Percentiles rank a stretch among this genome's conserved stretches.
Conservation (phyloP, 1,140 invertebrate species). For the Conus betulinus region DNA sequence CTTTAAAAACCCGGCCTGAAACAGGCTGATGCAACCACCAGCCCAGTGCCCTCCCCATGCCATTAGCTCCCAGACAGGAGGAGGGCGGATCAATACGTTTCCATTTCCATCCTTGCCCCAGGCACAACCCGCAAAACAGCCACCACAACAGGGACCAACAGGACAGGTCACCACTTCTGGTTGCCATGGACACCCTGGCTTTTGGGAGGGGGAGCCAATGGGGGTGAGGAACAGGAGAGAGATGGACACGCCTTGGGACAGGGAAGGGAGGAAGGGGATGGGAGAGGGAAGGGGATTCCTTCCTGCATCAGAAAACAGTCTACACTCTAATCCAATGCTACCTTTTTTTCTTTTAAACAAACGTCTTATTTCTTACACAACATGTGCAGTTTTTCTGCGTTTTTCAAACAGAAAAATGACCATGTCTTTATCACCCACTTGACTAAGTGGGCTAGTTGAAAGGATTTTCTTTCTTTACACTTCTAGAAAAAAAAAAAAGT, state of each 20-base stretch:
- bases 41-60: neutral
- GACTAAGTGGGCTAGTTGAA: too few species aligned
- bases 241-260: neutral
- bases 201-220: neutral
- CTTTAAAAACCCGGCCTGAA: neutral
- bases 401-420: too few species aligned
- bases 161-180: slow-evolving; percentile 4
- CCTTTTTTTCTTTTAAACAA: too few species aligned
- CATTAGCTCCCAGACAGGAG: neutral
- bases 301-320: too few species aligned
- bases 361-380: too few species aligned
- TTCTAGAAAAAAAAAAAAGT: too few species aligned
- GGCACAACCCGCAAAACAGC: neutral
- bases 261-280: neutral
- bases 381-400: too few species aligned
- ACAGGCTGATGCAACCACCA: neutral
- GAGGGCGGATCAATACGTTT: neutral
- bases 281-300: neutral
- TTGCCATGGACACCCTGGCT: neutral
- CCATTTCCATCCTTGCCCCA: neutral
- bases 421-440: too few species aligned
- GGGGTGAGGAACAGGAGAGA: too few species aligned
- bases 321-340: too few species aligned
- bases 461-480: too few species aligned
- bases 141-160: neutral